A percentile compares a stretch with the other conserved stretches of the same genome.
Evolutionary conservation across 2,113 vertebrate species (phyloP).

Genomic region (Toxotes chatareus): DNA sequence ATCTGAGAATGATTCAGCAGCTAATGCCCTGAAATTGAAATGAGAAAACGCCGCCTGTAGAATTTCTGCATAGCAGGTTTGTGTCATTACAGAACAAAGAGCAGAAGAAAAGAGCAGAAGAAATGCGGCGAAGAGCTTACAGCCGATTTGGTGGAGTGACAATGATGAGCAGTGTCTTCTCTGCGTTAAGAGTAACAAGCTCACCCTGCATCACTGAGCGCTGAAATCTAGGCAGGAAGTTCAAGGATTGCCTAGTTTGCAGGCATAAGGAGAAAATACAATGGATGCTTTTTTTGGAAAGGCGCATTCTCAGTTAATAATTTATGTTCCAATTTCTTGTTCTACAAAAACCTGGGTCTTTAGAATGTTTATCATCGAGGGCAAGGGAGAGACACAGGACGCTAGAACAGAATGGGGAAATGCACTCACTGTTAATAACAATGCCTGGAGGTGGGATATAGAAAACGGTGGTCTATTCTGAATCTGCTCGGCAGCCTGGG

Average conservation of each 20-base stretch:
- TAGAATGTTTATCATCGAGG: constrained; percentile 60
- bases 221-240: constrained; percentile 24
- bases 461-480: constrained; percentile 48
- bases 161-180: constrained; percentile 42
- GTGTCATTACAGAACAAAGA: constrained; percentile 63
- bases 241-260: constrained; percentile 40
- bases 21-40: constrained; percentile 65
- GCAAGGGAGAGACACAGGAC: constrained; percentile 9
- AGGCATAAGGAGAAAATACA: constrained; percentile 49
- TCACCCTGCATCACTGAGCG: constrained; percentile 22
- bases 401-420: constrained; percentile 40
- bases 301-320: constrained; percentile 61
- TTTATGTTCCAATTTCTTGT: constrained; percentile 68
- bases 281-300: constrained; percentile 25
- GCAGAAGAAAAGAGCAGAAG: constrained; percentile 42
- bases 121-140: constrained; percentile 24
- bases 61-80: constrained; percentile 44
- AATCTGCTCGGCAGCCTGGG: constrained; percentile 49
- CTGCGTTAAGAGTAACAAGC: constrained; percentile 42
- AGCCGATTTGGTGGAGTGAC: constrained; percentile 28
- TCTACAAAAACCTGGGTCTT: constrained; percentile 53
- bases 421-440: constrained; percentile 61
- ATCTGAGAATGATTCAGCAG: constrained; percentile 61
- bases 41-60: constrained; percentile 33
- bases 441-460: constrained; percentile 51